Percentiles rank a stretch among this genome's conserved stretches.
These are phyloP conservation scores for Sphecodes monilicornis DNA, from an alignment of 2,888 invertebrate species.

Conservation along the genomic window DNA sequence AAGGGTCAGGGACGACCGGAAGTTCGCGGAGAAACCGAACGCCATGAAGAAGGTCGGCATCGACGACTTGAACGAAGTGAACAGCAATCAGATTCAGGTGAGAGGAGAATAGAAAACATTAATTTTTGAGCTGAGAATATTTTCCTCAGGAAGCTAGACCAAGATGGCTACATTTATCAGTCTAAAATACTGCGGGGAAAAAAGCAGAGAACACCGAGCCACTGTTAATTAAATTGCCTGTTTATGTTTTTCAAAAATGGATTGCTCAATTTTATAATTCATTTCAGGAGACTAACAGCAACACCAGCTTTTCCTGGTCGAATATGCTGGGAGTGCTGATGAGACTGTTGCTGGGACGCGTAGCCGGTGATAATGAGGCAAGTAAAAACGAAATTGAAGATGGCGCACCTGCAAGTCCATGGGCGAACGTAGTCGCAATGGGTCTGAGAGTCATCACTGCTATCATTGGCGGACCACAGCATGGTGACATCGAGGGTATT, in stretches of 20 bases:
- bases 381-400: constrained; percentile 92
- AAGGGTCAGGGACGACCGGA: constrained; percentile 88
- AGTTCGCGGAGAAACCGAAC: constrained; percentile 96
- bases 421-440: constrained; percentile 94
- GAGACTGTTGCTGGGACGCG: constrained; percentile 93
- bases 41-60: constrained; percentile 94
- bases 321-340: constrained; percentile 94
- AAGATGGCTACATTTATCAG: too few species aligned
- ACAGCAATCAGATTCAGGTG: constrained; percentile 91
- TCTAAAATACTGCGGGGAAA: too few species aligned
- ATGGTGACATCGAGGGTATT: constrained; percentile 90
- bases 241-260: background rate
- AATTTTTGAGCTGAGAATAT: too few species aligned
- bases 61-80: constrained; percentile 92
- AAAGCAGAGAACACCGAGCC: too few species aligned
- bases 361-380: constrained; percentile 88
- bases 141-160: too few species aligned
- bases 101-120: too few species aligned
- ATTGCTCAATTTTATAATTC: background rate
- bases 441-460: constrained; percentile 94
- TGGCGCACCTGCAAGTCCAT: constrained; percentile 91
- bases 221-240: too few species aligned
- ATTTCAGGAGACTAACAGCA: constrained; percentile 84
- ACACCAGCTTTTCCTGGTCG: constrained; percentile 93
- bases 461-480: constrained; percentile 90